Evolutionary conservation across 2,888 invertebrate species (phyloP), one percentile per base, ranked within the genome.

Genomic region (Trissoscelio sp.): DNA sequence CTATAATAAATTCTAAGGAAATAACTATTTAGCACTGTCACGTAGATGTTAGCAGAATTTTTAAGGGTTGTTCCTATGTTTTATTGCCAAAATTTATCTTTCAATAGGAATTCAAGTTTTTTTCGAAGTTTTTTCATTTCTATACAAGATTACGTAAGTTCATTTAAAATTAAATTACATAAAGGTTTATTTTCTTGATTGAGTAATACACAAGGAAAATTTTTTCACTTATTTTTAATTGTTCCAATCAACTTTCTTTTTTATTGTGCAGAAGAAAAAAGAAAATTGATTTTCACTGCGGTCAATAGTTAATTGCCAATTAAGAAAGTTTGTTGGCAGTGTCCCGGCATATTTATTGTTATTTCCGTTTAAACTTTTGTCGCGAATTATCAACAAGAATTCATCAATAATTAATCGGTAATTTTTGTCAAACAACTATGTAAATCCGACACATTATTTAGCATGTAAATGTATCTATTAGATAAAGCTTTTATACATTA

Each of bases 221-320:
- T 42, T 67, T 53, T 39, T 67, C 12, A 4, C 18, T 55, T n/a
- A 16, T n/a, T 31, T 64, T 22, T n/a, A 14, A 34, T 51, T 51
- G 51, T 64, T 51, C 22, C 34, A 28, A 39, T 20, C 24, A 20
- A 24, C 58, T 70, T 70, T 70, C 70, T 58, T 72, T 72, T 72
- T 72, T 58, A 51, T 20, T 66, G 22, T 31, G 37, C 16, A 16
- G 39, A 34, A 55, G 28, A 34, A 24, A 18, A 18, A 24, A 18
- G 48, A 9, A 60, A 51, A 72, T 18, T 12, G 11, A 39, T 60
- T 72, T 72, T 57, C 46, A 22, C 34, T 12, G 18, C 9, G 39
- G 42, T 20, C 28, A 46, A 72, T 60, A 48, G 60, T 24, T 39
- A 62, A 72, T 72, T 48, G 72, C 37, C 42, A 72, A 72, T 72